Evolutionary conservation across 2,888 invertebrate species (phyloP).

Genomic region (Drosophila borborema): DNA sequence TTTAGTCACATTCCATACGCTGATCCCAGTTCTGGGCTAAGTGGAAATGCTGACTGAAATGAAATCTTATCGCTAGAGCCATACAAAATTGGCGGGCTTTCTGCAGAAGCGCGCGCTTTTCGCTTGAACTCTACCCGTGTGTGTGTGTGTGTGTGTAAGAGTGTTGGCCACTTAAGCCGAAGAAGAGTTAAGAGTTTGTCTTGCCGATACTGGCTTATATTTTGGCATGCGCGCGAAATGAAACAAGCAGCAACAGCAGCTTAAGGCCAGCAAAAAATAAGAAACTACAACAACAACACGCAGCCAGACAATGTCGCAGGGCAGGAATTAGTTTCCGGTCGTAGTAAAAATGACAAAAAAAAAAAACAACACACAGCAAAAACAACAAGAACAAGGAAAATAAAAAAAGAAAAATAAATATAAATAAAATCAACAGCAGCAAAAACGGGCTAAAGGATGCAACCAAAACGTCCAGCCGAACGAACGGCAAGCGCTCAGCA

Average conservation of each 20-base stretch:
- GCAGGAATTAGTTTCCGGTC: constrained; percentile 82
- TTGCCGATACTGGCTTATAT: constrained; percentile 53
- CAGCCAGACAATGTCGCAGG: constrained; percentile 60
- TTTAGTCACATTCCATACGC: no score
- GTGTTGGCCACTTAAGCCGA: constrained; percentile 45
- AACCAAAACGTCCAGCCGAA: constrained; percentile 31
- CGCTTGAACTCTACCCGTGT: constrained; percentile 52
- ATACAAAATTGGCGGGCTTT: constrained; percentile 79
- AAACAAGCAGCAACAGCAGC: constrained; percentile 43
- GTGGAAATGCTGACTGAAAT: constrained; percentile 41
- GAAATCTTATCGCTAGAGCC: constrained; percentile 72
- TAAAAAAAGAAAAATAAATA: constrained; percentile 7
- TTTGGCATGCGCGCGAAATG: constrained; percentile 80
- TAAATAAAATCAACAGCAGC: constrained; percentile 50
- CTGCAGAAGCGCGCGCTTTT: constrained; percentile 69
- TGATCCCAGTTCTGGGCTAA: not conserved
- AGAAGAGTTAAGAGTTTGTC: constrained; percentile 41
- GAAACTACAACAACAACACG: constrained; percentile 30
- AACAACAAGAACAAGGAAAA: constrained; percentile 11
- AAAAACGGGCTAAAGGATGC: constrained; percentile 73
- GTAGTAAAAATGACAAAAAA: constrained; percentile 77
- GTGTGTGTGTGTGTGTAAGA: not conserved
- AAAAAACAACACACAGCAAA: not conserved
- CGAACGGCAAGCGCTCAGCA: constrained; percentile 64
- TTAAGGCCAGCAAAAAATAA: constrained; percentile 22